Conservation (phyloP, 2,888 invertebrate species). For the Dasypolia templi region DNA sequence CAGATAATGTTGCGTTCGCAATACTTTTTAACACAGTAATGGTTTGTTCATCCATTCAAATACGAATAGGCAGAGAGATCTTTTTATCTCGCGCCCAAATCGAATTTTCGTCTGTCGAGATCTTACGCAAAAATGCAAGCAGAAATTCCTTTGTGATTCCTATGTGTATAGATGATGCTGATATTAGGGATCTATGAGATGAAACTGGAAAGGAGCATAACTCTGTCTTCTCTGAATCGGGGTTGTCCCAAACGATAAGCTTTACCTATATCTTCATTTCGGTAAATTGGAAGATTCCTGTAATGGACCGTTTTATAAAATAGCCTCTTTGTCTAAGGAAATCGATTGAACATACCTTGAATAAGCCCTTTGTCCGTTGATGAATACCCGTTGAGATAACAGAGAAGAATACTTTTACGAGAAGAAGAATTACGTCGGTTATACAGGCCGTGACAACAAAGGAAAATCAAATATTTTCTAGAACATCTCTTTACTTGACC, state of each 20-base stretch:
- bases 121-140: slow-evolving; percentile 78
- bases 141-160: slow-evolving; percentile 78
- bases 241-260: slow-evolving; percentile 54
- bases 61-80: slow-evolving; percentile 68
- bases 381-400: slow-evolving; percentile 46
- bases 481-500: not conserved
- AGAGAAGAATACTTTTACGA: slow-evolving; percentile 45
- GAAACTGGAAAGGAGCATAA: slow-evolving; percentile 70
- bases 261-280: slow-evolving; percentile 62
- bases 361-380: slow-evolving; percentile 52
- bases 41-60: slow-evolving; percentile 73
- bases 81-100: slow-evolving; percentile 76
- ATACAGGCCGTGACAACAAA: slow-evolving; percentile 10
- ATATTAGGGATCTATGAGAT: slow-evolving; percentile 76
- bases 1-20: slow-evolving; percentile 67
- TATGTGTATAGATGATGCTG: slow-evolving; percentile 74
- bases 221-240: slow-evolving; percentile 50
- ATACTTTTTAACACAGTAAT: slow-evolving; percentile 76
- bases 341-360: slow-evolving; percentile 56
- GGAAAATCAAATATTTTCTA: slow-evolving; percentile 22
- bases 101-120: slow-evolving; percentile 78
- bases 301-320: slow-evolving; percentile 59
- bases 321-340: slow-evolving; percentile 60
- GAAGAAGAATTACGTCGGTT: no score
- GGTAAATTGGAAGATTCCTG: slow-evolving; percentile 63